Evolutionary conservation across 2,888 invertebrate species (phyloP).

Genomic region (Drosophila subsilvestris): DNA sequence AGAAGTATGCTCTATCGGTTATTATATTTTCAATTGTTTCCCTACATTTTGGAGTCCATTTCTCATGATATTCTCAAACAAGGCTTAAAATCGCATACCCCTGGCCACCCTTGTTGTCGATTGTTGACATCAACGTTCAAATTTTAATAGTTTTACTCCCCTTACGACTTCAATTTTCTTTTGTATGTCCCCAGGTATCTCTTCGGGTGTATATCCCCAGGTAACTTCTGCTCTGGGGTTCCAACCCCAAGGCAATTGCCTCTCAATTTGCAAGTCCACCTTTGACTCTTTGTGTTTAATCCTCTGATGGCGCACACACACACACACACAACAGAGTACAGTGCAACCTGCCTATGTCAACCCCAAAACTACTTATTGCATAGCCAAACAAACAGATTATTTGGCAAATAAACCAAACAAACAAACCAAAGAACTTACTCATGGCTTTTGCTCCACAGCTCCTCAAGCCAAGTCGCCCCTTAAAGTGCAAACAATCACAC

Average conservation of each 20-base stretch:
- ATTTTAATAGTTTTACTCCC: too few species aligned
- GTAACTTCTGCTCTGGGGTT: not conserved
- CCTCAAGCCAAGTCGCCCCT: conserved; percentile 5
- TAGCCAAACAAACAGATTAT: conserved; percentile 52
- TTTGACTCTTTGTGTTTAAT: conserved; percentile 15
- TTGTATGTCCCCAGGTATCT: not conserved
- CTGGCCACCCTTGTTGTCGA: too few species aligned
- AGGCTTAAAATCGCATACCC: too few species aligned
- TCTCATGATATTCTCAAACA: too few species aligned
- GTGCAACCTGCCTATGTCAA: conserved; percentile 33
- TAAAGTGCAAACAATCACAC: conserved; percentile 41
- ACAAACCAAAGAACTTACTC: conserved; percentile 30
- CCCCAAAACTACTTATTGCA: conserved; percentile 47
- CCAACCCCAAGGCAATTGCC: conserved; percentile 17
- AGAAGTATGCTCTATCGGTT: too few species aligned
- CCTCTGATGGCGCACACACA: conserved; percentile 1
- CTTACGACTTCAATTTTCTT: not conserved
- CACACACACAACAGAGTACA: conserved; percentile 1
- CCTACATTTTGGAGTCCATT: too few species aligned
- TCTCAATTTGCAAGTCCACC: conserved; percentile 32
- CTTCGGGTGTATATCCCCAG: too few species aligned
- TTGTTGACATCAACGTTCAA: not conserved
- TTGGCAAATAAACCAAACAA: conserved; percentile 45
- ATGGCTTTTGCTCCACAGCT: conserved; percentile 23
- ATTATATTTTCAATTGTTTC: too few species aligned